These are phyloP conservation scores for Oreochromis mossambicus DNA, from an alignment of 2,797 vertebrate species.

Conservation along the genomic window DNA sequence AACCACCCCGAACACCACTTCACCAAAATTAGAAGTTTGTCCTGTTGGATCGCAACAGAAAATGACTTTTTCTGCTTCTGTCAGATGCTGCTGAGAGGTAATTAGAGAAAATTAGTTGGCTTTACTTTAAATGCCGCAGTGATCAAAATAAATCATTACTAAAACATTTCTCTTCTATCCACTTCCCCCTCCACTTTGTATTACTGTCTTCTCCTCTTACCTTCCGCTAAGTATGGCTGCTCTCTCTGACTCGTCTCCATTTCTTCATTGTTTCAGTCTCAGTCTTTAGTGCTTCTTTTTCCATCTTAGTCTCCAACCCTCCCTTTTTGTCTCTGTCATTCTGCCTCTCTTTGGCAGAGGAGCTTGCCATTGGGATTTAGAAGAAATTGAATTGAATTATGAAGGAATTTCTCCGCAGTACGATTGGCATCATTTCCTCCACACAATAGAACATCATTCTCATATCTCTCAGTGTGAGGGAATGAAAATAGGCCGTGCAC, in stretches of 20 bases:
- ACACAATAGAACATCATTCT: conserved; percentile 84
- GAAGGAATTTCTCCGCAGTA: conserved; percentile 79
- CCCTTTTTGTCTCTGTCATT: conserved; percentile 62
- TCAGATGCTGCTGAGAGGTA: conserved; percentile 14
- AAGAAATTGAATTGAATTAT: conserved; percentile 85
- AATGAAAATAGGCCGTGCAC: conserved; percentile 80
- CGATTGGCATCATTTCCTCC: conserved; percentile 83
- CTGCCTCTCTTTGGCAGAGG: conserved; percentile 66
- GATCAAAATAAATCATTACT: conserved; percentile 45
- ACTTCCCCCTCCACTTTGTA: conserved; percentile 20
- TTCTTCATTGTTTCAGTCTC: conserved; percentile 63
- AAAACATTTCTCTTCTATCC: conserved; percentile 11
- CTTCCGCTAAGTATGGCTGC: conserved; percentile 35
- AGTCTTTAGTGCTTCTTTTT: conserved; percentile 55
- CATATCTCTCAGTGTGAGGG: conserved; percentile 80
- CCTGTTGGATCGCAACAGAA: not conserved
- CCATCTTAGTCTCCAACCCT: conserved; percentile 51
- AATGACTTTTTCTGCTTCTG: not conserved
- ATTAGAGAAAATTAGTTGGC: conserved; percentile 43
- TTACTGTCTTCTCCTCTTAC: conserved; percentile 33
- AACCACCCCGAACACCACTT: not conserved
- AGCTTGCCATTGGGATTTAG: conserved; percentile 80
- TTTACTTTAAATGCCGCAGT: conserved; percentile 42
- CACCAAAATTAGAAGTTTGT: not conserved
- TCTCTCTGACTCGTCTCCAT: conserved; percentile 22